These are phyloP conservation scores for Aleiodes leptofemur DNA, from an alignment of 2,888 invertebrate species.

Conservation along the genomic window DNA sequence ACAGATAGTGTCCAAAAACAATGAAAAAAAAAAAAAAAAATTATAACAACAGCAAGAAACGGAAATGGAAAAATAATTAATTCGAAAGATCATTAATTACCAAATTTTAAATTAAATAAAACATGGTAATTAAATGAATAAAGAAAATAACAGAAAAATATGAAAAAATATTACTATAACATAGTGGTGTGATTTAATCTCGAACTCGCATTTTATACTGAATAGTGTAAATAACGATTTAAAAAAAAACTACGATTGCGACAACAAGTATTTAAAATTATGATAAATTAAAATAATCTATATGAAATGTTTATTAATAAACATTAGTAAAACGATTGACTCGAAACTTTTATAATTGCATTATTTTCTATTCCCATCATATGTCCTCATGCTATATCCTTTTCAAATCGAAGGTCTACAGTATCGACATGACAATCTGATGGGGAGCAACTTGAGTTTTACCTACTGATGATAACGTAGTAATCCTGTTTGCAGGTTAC, in stretches of 20 bases:
- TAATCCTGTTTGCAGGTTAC: too few species aligned
- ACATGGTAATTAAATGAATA: slow-evolving; percentile 3
- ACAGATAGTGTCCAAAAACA: slow-evolving; percentile 69
- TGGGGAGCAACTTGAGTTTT: too few species aligned
- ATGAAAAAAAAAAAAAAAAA: slow-evolving; percentile 37
- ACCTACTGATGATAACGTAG: too few species aligned
- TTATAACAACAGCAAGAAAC: slow-evolving; percentile 23
- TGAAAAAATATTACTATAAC: slow-evolving; percentile 40
- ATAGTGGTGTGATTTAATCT: slow-evolving; percentile 73
- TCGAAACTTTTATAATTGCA: neutral
- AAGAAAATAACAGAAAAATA: slow-evolving; percentile 7
- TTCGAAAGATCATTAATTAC: too few species aligned
- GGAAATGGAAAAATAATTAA: slow-evolving; percentile 5
- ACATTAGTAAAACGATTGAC: slow-evolving; percentile 69
- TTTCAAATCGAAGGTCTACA: neutral
- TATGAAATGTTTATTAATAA: slow-evolving; percentile 74
- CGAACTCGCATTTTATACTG: slow-evolving; percentile 74
- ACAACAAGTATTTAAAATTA: slow-evolving; percentile 71
- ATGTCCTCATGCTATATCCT: too few species aligned
- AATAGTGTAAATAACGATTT: slow-evolving; percentile 73
- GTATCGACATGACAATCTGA: too few species aligned
- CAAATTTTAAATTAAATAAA: neutral
- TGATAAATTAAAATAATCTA: slow-evolving; percentile 71
- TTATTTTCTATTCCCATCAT: neutral
- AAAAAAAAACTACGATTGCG: slow-evolving; percentile 62